Evolutionary conservation across 2,113 vertebrate genomes (phyloP).

Genomic region (Hyla sarda): DNA sequence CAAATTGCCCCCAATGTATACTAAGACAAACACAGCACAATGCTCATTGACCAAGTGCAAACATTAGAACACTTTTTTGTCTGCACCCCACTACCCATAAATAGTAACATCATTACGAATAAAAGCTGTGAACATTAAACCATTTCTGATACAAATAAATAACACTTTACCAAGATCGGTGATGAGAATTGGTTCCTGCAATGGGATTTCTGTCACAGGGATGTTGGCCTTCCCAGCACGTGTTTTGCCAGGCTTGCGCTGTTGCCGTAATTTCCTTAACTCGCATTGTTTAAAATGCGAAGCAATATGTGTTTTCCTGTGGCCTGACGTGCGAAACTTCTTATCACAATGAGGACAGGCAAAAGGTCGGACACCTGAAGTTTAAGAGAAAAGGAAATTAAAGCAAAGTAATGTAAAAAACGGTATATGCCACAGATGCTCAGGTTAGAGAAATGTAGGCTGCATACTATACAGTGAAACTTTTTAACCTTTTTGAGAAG

Average conservation of each 20-base stretch:
- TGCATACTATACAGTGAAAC: too few relatives aligned
- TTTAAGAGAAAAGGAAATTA: not conserved
- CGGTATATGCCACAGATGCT: not conserved
- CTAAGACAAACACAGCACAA: too few relatives aligned
- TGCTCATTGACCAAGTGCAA: not conserved
- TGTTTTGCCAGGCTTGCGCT: constrained; percentile 85
- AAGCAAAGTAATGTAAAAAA: too few relatives aligned
- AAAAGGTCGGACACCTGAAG: constrained; percentile 91
- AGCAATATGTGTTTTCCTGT: constrained; percentile 94
- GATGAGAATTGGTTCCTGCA: constrained; percentile 98
- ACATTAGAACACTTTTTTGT: not conserved
- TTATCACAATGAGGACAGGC: constrained; percentile 98
- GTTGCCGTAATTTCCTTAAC: constrained; percentile 88
- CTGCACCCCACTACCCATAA: too few relatives aligned
- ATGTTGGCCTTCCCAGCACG: constrained; percentile 84
- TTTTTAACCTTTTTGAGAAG: too few relatives aligned
- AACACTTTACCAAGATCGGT: constrained; percentile 88
- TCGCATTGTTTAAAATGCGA: constrained; percentile 95
- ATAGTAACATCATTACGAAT: too few relatives aligned
- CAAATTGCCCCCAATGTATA: too few relatives aligned
- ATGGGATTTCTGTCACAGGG: constrained; percentile 89
- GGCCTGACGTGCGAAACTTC: constrained; percentile 95
- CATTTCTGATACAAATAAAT: not conserved
- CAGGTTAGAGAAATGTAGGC: not conserved
- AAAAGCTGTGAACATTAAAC: too few relatives aligned